A percentile compares a stretch with the other conserved stretches of the same genome.
Evolutionary conservation across 2,888 invertebrate genomes (phyloP).

Genomic region (Nasonia oneida): DNA sequence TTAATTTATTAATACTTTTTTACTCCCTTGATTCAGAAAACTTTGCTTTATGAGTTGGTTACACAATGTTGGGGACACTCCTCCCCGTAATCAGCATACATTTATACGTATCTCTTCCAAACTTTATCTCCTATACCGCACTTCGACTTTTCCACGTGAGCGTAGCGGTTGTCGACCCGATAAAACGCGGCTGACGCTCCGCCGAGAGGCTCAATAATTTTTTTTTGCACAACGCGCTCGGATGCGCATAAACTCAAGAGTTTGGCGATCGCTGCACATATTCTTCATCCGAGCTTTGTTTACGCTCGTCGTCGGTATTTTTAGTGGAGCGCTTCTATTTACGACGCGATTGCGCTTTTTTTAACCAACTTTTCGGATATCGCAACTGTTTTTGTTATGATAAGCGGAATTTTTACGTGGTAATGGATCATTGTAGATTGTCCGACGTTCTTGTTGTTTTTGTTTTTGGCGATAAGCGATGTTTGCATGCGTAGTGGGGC

Average conservation of each 20-base stretch:
- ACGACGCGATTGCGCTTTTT: background rate
- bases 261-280: background rate
- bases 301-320: background rate
- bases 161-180: constrained; percentile 22
- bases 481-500: background rate
- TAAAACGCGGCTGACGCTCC: background rate
- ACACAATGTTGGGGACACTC: background rate
- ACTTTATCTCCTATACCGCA: background rate
- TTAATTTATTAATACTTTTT: too few relatives aligned
- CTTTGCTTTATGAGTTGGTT: too few relatives aligned
- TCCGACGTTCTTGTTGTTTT: background rate
- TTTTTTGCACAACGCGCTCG: background rate
- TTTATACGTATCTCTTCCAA: background rate
- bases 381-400: background rate
- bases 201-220: background rate
- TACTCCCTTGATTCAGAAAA: too few relatives aligned
- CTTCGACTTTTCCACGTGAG: constrained; percentile 33
- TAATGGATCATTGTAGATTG: background rate
- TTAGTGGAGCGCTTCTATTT: background rate
- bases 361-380: background rate
- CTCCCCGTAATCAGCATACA: too few relatives aligned
- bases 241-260: background rate
- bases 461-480: background rate
- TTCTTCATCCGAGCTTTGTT: background rate
- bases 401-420: background rate